Conservation (phyloP, 2,113 vertebrate genomes). For the Oryzias javanicus region DNA sequence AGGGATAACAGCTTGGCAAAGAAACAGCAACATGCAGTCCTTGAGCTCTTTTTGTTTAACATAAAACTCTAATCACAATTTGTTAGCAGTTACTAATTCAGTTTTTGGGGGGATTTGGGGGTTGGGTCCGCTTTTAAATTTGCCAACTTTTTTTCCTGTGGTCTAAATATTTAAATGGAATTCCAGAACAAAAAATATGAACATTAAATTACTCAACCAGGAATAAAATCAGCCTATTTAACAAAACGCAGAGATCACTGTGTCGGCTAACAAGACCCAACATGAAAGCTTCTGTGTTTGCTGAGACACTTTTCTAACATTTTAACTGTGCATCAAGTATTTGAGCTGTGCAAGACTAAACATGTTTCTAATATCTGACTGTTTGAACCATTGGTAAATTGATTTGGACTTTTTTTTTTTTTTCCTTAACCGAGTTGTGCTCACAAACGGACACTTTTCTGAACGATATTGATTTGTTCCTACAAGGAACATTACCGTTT, state of each 20-base stretch:
- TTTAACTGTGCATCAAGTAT: neutral
- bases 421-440: slow-evolving; percentile 19
- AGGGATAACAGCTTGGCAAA: neutral
- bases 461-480: neutral
- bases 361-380: slow-evolving; percentile 6
- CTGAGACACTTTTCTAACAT: neutral
- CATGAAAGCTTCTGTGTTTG: neutral
- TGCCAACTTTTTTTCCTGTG: neutral
- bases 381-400: slow-evolving; percentile 11
- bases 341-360: slow-evolving; percentile 9
- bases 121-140: neutral
- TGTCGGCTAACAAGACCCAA: neutral
- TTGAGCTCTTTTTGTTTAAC: neutral
- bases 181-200: neutral
- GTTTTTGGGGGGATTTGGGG: neutral
- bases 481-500: neutral
- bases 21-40: neutral
- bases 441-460: neutral
- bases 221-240: neutral
- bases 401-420: neutral
- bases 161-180: neutral
- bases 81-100: neutral
- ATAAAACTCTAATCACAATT: neutral
- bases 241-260: neutral
- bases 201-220: neutral